Evolutionary conservation across 2,888 invertebrate genomes (phyloP), one percentile per base, ranked within the genome.

Genomic region (Ethmia dodecea): DNA sequence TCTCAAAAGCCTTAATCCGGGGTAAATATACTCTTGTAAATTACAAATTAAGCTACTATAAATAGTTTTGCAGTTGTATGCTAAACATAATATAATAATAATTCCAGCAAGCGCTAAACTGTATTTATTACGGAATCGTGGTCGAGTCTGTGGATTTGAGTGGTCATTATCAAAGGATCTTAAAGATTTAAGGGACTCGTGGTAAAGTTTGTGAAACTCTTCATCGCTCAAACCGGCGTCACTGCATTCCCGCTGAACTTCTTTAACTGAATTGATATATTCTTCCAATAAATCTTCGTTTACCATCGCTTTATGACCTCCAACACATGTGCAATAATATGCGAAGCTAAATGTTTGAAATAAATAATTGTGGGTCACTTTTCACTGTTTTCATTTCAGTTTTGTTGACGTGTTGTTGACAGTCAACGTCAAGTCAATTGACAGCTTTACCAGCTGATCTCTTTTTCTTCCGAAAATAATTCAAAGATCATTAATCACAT

Each of bases 21-120:
- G 95, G 80, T 95, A 94, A 49, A 95, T 93, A 52, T 91, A 90
- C 38, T 92, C 92, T 71, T 95, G 94, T 13, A 94, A 83, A 72
- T 93, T 91, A 64, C 93, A 89, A 47, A 92, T 75, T 45, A 93
- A 73, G 48, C 89, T 86, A 63, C 89, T 91, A 42, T 91, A 90
- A 8, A 92, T 88, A 13, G 89, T 86, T 58, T 89, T 90, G 57
- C 89, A 89, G 53, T 91, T 88, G 49, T 86, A 61, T 31, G 73
- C 46, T 35, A 87, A 51, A 16, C 79, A 59, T 31, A 70, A 60
- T 11, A 13, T 13, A 28, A 13, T 24, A n/a, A 28, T 20, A 2
- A 33, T 28, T 18, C 28, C 20, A 12, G 16, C 8, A 11, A 32
- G 8, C 13, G 26, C 4, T 3, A 32, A 9, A 11, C 16, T 13